phyloP scores from a whole-genome alignment of 2,797 vertebrate genomes.

The Notoglanidium macrostoma region DNA sequence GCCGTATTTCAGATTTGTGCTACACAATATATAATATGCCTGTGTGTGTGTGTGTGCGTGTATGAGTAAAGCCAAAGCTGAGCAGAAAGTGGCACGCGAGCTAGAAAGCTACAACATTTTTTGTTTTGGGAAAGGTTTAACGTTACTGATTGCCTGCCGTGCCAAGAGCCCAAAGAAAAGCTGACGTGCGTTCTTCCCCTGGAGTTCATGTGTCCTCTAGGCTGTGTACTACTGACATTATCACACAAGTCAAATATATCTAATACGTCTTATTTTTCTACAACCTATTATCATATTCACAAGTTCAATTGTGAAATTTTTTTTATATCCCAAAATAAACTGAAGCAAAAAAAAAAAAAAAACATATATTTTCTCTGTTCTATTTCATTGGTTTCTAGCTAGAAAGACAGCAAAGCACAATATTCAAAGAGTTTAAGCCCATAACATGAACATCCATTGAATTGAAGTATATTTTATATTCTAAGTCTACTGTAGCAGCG shows the following conservation, averaged over 20 bases:
- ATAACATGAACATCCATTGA: neutral
- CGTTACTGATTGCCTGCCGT: neutral
- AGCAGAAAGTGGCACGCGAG: neutral
- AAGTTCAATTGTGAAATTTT: neutral
- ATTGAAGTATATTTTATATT: neutral
- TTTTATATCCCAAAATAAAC: neutral
- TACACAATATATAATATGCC: neutral
- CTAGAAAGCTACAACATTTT: neutral
- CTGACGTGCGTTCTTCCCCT: neutral
- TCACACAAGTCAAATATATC: neutral
- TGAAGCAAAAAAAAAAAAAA: neutral
- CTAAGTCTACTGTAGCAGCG: neutral
- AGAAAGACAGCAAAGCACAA: no score
- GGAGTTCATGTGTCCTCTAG: neutral
- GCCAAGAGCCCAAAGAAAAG: neutral
- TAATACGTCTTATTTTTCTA: neutral
- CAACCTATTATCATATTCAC: neutral
- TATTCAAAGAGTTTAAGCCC: no score
- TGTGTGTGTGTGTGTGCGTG: neutral
- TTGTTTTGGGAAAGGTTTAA: slow-evolving; percentile 1
- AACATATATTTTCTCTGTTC: no score
- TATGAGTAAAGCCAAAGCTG: neutral
- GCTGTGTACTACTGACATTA: neutral
- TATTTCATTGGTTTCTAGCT: no score
- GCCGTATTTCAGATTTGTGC: neutral